Percentiles rank a stretch among this genome's conserved stretches.
These are phyloP conservation scores for Oncorhynchus clarkii DNA, from an alignment of 2,113 vertebrate genomes.

Conservation along the genomic window DNA sequence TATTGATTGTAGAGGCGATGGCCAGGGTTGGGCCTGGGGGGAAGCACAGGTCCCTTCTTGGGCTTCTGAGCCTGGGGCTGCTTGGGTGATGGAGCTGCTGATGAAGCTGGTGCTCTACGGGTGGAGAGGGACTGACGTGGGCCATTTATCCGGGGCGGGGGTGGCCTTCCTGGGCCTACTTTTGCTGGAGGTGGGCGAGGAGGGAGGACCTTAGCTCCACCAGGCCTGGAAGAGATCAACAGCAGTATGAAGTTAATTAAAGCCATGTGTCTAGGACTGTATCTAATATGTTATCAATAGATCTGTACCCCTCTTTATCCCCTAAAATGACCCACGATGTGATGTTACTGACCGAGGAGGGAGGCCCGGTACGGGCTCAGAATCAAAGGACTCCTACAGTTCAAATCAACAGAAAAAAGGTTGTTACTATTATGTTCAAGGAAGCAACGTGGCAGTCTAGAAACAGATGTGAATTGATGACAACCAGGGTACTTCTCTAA, in stretches of 20 bases:
- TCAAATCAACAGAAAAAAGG: slow-evolving; percentile 25
- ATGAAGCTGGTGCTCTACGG: slow-evolving; percentile 11
- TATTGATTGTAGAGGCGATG: slow-evolving; percentile 94
- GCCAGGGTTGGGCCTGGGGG: slow-evolving; percentile 90
- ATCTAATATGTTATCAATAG: not conserved
- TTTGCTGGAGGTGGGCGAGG: slow-evolving; percentile 78
- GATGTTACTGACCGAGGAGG: slow-evolving; percentile 77
- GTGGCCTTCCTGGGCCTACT: slow-evolving; percentile 81
- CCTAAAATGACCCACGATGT: no score
- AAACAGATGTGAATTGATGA: not conserved
- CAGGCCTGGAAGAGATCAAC: slow-evolving; percentile 62
- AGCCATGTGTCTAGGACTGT: no score
- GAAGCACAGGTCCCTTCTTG: slow-evolving; percentile 79
- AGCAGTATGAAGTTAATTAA: not conserved
- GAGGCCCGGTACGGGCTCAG: slow-evolving; percentile 61
- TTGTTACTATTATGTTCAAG: not conserved
- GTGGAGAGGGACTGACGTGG: slow-evolving; percentile 51
- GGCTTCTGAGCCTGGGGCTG: slow-evolving; percentile 65
- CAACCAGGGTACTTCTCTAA: not conserved
- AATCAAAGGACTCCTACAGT: slow-evolving; percentile 69
- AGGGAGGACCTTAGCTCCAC: slow-evolving; percentile 73
- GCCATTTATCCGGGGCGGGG: slow-evolving; percentile 72
- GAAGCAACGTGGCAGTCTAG: not conserved
- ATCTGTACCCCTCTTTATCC: slow-evolving; percentile 1
- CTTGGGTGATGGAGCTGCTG: slow-evolving; percentile 28